Base-by-base conservation (phyloP, 1,140 invertebrate species). In the Brachionus rotundiformis region DNA sequence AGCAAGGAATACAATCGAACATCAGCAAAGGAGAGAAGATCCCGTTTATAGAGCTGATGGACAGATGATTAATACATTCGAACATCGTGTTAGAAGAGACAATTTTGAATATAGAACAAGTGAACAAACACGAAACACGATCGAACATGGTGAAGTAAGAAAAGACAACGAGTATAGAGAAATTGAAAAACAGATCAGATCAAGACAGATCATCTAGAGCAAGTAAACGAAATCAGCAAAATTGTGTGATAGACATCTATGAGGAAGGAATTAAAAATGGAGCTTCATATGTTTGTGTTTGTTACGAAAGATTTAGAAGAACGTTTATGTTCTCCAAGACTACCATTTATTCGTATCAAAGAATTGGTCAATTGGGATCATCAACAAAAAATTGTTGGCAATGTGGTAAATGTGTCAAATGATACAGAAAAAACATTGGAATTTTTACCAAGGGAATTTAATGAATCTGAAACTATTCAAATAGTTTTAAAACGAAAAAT, bases 361-460 rank as follows among this genome's bases (percentile, higher is more conserved):
- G 16, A 71, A 16, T 19, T 71, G 1, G 7, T 23, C 1, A 19
- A 33, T 71, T 71, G 65, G 65, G 65, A 71, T 71, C 29, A 19
- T 16, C 65, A 71, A 13, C 13, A 36, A 33, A 71, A 71, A 71
- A 36, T 71, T 16, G 1, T 19, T 33, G 65, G 65, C 7, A 71
- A 71, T 71, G 31, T 71, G 11, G 65, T 71, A 39, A 71, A 71
- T 71, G 33, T 71, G n/a, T 33, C 65, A 36, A 71, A 39, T 36
- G 65, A 71, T 36, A 36, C 16, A 0, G 65, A 71, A 5, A 33
- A 36, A 36, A 71, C 65, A 4, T 71, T 71, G 31, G 33, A 39
- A 19, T 16, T 36, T 19, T 7, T 71, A 8, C 65, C 65, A 4
- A 0, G 65, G 0, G 0, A 1, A 36, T 71, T 71, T 71, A 8